Evolutionary conservation across 2,888 invertebrate genomes (phyloP), one percentile per base, ranked within the genome.

Genomic region (Synanthedon vespiformis): DNA sequence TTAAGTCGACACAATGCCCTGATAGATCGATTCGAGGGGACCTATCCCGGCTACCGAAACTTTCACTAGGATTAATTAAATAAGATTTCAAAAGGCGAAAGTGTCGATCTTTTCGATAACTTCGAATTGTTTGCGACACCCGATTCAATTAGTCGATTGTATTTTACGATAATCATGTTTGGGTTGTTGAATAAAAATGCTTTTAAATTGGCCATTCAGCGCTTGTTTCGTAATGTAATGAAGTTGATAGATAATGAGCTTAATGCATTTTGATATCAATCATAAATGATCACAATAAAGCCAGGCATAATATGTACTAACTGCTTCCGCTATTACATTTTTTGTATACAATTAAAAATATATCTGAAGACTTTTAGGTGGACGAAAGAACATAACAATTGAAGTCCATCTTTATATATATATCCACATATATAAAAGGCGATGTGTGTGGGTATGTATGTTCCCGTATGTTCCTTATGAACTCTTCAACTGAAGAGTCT

Each of bases 1-100:
- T 83, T 80, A 74, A 70, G 64, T 67, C 64, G 55, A 65, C 58
- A 74, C 73, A 77, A 78, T 73, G 69, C 58, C 60, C 64, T 76
- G 79, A 78, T 77, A 70, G 78, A 78, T 76, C 65, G 68, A 57
- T 55, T 51, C 40, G 58, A 60, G 60, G 59, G 58, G 58, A 56
- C 34, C 34, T 34, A 34, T 56, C 51, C 55, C 58, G 61, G 61
- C 67, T 54, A 48, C 53, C 57, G 62, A 65, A 68, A 70, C 67
- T 72, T 72, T 68, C 70, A 64, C 64, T 63, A 53, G 66, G 64
- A 69, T 71, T 76, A 74, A 77, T 78, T 73, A 71, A 75, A 73
- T 68, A 57, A 60, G 48, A 48, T 6, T 51, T 59, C 55, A 54
- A 59, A 63, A 58, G 61, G 60, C 58, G 61, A 63, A 58, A 58